Conservation (phyloP, 2,113 vertebrate genomes). For the Panurus biarmicus region DNA sequence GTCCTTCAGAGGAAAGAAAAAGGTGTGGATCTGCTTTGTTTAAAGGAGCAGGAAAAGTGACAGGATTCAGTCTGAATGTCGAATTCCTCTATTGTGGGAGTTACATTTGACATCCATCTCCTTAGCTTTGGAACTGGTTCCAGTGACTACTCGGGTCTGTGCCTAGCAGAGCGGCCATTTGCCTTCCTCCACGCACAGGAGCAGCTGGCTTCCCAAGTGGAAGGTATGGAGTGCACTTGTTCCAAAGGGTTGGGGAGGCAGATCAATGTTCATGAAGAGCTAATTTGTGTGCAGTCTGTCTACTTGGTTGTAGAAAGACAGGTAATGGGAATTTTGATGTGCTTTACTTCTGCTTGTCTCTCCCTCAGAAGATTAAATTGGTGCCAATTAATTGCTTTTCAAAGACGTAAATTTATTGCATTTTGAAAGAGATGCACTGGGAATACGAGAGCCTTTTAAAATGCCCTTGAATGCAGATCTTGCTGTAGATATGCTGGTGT, state of each 20-base stretch:
- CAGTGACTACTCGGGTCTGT: not conserved
- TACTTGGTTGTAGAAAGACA: not conserved
- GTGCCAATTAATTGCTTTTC: not conserved
- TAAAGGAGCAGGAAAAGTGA: not conserved
- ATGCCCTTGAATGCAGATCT: not conserved
- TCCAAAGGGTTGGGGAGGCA: not conserved
- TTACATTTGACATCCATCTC: not conserved
- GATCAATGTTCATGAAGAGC: not conserved
- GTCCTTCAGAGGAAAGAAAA: not conserved
- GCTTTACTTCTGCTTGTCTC: not conserved
- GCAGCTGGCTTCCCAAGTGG: not conserved
- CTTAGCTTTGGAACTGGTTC: not conserved
- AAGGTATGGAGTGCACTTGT: not conserved
- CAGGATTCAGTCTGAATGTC: not conserved
- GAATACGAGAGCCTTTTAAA: not conserved
- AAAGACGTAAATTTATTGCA: not conserved
- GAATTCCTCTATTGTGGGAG: not conserved
- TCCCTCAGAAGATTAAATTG: not conserved
- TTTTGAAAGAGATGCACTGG: not conserved
- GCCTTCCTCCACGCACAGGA: not conserved
- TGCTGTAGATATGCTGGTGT: not conserved
- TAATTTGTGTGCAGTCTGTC: not conserved
- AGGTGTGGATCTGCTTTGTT: not conserved
- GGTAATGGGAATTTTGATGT: not conserved
- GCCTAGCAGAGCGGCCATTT: not conserved